Conservation (phyloP, 2,113 vertebrate species). For the Paracanthobrama guichenoti region DNA sequence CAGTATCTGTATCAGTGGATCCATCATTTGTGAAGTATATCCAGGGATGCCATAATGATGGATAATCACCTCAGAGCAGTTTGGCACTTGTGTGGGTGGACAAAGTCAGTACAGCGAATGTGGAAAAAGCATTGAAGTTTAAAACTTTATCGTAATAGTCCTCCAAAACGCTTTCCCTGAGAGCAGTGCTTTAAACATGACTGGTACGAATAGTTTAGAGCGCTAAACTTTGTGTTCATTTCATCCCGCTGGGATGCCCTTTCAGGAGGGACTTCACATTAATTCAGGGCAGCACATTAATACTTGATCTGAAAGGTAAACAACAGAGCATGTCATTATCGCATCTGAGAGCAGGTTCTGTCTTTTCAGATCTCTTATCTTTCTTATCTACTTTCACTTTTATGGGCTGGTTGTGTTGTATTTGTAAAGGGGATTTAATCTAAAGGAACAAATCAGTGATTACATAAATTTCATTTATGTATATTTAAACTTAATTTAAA, state of each 20-base stretch:
- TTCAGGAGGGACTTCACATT: not conserved
- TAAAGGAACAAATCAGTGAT: not conserved
- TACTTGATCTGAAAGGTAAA: slow-evolving; percentile 20
- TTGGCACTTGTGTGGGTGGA: not conserved
- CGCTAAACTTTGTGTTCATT: not conserved
- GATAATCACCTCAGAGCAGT: slow-evolving; percentile 21
- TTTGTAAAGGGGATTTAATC: not conserved
- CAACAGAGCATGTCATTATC: not conserved
- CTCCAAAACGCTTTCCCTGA: not conserved
- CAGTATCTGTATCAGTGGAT: slow-evolving; percentile 1
- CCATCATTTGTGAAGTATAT: slow-evolving; percentile 8
- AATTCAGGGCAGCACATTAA: slow-evolving; percentile 12
- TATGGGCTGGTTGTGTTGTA: not conserved
- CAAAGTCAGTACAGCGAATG: not conserved
- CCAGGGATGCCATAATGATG: slow-evolving; percentile 4
- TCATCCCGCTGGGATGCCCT: not conserved
- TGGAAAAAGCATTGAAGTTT: slow-evolving; percentile 19
- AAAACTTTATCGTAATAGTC: not conserved
- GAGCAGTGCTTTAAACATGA: not conserved
- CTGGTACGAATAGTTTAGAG: not conserved
- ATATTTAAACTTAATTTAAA: no score
- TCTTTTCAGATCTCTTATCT: slow-evolving; percentile 10
- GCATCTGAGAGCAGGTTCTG: not conserved
- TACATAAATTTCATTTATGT: no score
- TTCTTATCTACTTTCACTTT: not conserved